Evolutionary conservation across 2,888 invertebrate genomes (phyloP).

Genomic region (Spialia ferax): DNA sequence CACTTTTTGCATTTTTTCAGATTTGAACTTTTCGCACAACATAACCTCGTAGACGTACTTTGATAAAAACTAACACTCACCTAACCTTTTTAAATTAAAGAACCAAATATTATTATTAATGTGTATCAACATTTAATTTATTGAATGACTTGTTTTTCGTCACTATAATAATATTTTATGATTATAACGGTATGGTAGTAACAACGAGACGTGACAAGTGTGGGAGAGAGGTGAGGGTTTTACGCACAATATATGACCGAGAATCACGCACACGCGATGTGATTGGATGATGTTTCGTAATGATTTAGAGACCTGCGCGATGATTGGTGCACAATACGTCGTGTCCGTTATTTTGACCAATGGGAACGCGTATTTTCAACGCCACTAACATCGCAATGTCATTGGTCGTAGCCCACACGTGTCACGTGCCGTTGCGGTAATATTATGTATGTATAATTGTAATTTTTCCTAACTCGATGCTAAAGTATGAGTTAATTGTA

Average conservation of each 20-base stretch:
- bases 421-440: constrained; percentile 15
- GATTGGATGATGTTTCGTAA: neutral
- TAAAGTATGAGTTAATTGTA: constrained; percentile 36
- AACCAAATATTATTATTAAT: constrained; percentile 84
- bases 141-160: constrained; percentile 64
- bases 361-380: neutral
- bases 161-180: constrained; percentile 36
- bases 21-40: too few relatives aligned
- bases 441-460: constrained; percentile 33
- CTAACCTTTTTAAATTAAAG: constrained; percentile 62
- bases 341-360: neutral
- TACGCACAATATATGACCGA: neutral
- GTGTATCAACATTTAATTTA: constrained; percentile 76
- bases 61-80: too few relatives aligned
- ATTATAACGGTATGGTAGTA: constrained; percentile 21
- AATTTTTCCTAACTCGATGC: constrained; percentile 40
- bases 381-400: too few relatives aligned
- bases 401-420: neutral
- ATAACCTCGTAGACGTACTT: too few relatives aligned
- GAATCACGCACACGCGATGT: constrained; percentile 43
- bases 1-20: too few relatives aligned
- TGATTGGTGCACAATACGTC: neutral
- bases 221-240: neutral
- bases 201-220: neutral
- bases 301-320: neutral